These are phyloP conservation scores for Peromyscus attwateri DNA, from an alignment of 2,797 vertebrate species.

Conservation along the genomic window DNA sequence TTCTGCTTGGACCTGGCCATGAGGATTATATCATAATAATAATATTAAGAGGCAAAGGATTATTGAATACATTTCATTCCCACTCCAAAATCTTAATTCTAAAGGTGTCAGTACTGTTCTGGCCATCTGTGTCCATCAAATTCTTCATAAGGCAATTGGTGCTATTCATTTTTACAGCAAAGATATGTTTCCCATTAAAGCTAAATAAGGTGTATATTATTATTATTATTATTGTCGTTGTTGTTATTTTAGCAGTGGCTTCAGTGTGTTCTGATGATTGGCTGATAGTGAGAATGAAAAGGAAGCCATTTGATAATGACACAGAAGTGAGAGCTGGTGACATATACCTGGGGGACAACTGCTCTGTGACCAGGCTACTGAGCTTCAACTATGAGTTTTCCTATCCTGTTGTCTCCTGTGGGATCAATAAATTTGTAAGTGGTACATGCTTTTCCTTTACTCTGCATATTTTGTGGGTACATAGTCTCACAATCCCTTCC, in stretches of 20 bases:
- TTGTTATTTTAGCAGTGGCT: neutral
- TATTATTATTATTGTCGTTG: neutral
- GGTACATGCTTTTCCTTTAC: neutral
- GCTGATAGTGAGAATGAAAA: conserved; percentile 7
- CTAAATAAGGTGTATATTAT: neutral
- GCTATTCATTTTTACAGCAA: neutral
- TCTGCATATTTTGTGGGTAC: neutral
- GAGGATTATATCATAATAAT: neutral
- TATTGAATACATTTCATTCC: neutral
- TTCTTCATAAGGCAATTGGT: neutral
- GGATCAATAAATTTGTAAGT: conserved; percentile 60
- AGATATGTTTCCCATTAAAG: neutral
- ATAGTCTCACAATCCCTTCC: neutral
- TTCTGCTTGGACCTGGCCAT: neutral
- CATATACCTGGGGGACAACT: neutral
- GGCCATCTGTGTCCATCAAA: neutral
- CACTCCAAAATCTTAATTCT: neutral
- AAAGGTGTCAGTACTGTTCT: neutral
- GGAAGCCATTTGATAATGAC: neutral
- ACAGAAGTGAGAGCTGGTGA: neutral
- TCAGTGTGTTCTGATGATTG: conserved; percentile 23
- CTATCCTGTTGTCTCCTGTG: neutral
- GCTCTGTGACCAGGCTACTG: neutral
- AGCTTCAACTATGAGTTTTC: neutral
- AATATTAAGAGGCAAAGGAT: neutral